Evolutionary conservation across 2,797 vertebrate genomes (phyloP).

Genomic region (Ficedula albicollis): DNA sequence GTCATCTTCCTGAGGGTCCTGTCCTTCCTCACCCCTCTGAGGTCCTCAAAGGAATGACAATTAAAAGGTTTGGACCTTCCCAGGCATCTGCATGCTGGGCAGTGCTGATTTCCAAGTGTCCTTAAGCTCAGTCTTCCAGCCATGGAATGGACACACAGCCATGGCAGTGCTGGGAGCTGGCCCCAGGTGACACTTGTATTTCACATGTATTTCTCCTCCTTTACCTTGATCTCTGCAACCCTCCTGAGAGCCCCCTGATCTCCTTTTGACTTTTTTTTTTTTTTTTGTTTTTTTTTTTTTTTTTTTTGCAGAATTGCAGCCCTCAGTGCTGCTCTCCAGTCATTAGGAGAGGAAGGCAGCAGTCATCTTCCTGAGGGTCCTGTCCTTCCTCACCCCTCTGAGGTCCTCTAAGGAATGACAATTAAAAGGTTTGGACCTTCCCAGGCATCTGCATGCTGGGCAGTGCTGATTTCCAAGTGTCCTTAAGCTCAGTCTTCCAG

Average conservation of each 20-base stretch:
- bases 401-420: not conserved
- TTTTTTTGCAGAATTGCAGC: not conserved
- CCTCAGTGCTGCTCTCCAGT: not conserved
- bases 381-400: not conserved
- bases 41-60: not conserved
- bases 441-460: not conserved
- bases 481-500: not conserved
- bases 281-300: not conserved
- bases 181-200: not conserved
- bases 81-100: not conserved
- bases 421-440: not conserved
- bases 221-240: not conserved
- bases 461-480: not conserved
- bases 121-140: not conserved
- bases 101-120: not conserved
- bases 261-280: no score
- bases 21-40: not conserved
- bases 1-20: not conserved
- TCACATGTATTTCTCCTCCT: not conserved
- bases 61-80: not conserved
- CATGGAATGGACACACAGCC: not conserved
- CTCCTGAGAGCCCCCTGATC: not conserved
- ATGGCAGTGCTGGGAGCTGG: not conserved
- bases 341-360: not conserved
- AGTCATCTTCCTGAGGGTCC: not conserved